Evolutionary conservation across 1,140 invertebrate species (phyloP).

Genomic region (Macrostomum lignano): DNA sequence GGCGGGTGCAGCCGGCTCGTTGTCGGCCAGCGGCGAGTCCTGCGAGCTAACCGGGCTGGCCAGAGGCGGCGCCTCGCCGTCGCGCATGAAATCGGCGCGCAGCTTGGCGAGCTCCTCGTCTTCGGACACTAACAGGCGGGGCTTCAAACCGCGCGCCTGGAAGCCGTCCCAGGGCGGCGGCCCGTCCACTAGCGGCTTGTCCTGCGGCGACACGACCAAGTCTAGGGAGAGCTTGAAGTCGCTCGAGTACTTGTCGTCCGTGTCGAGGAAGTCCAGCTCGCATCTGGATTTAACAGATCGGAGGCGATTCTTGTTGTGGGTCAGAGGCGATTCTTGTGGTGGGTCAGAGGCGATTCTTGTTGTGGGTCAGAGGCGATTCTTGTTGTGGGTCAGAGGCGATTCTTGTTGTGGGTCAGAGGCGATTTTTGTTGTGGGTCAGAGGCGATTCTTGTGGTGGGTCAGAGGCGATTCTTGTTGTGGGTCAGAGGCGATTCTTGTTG

Average conservation of each 20-base stretch:
- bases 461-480: too few relatives aligned
- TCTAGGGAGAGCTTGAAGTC: conserved; percentile 43
- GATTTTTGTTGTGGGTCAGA: too few relatives aligned
- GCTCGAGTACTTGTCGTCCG: conserved; percentile 48
- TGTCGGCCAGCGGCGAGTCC: conserved; percentile 19
- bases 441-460: too few relatives aligned
- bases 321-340: too few relatives aligned
- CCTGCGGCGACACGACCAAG: conserved; percentile 40
- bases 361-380: too few relatives aligned
- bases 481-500: too few relatives aligned
- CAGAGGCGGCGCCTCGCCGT: conserved; percentile 5
- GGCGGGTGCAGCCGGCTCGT: conserved; percentile 4
- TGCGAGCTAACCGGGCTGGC: conserved; percentile 9
- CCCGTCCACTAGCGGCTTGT: conserved; percentile 29
- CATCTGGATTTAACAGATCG: conserved; percentile 30
- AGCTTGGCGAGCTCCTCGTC: conserved; percentile 43
- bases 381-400: too few relatives aligned
- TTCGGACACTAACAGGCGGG: conserved; percentile 42
- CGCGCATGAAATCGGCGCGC: conserved; percentile 10
- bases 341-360: too few relatives aligned
- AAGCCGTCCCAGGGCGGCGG: conserved; percentile 47
- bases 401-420: too few relatives aligned
- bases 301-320: too few relatives aligned
- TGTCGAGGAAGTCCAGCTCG: conserved; percentile 47
- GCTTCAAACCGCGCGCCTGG: conserved; percentile 29